Evolutionary conservation across 2,113 vertebrate genomes (phyloP).

Genomic region (Centropristis striata): DNA sequence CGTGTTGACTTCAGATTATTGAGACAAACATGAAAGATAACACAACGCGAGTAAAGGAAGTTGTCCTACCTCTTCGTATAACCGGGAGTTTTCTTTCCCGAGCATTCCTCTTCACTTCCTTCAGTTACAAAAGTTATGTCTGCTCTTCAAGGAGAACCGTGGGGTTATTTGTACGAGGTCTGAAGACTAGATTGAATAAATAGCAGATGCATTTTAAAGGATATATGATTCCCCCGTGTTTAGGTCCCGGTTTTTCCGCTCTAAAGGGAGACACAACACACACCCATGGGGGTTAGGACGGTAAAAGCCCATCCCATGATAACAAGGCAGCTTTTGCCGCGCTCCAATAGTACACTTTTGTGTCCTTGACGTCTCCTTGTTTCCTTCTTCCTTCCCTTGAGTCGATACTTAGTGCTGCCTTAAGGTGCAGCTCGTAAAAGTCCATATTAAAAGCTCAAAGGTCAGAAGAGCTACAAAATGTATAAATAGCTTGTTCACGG

Average conservation of each 20-base stretch:
- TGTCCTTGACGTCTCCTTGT: slow-evolving; percentile 19
- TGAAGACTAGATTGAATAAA: background rate
- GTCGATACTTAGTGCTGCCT: slow-evolving; percentile 32
- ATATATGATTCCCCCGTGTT: background rate
- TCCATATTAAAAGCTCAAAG: background rate
- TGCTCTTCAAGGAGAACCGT: background rate
- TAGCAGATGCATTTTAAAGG: slow-evolving; percentile 25
- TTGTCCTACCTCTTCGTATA: slow-evolving; percentile 90
- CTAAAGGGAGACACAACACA: background rate
- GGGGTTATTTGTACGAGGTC: background rate
- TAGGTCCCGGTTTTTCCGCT: background rate
- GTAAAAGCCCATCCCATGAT: slow-evolving; percentile 48
- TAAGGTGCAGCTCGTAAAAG: slow-evolving; percentile 13
- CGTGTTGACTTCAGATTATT: rapidly evolving
- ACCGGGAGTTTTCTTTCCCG: slow-evolving; percentile 81
- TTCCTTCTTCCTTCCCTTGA: slow-evolving; percentile 3
- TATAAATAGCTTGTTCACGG: too few species aligned
- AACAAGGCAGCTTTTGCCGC: background rate
- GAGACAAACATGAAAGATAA: background rate
- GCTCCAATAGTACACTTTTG: background rate
- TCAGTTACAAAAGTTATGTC: background rate
- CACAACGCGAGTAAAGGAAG: too few species aligned
- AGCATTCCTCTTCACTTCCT: slow-evolving; percentile 81
- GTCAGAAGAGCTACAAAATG: background rate
- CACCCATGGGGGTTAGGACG: background rate